These are phyloP conservation scores for Sarotherodon lohbergeri DNA, from an alignment of 2,113 vertebrate genomes.

Conservation along the genomic window DNA sequence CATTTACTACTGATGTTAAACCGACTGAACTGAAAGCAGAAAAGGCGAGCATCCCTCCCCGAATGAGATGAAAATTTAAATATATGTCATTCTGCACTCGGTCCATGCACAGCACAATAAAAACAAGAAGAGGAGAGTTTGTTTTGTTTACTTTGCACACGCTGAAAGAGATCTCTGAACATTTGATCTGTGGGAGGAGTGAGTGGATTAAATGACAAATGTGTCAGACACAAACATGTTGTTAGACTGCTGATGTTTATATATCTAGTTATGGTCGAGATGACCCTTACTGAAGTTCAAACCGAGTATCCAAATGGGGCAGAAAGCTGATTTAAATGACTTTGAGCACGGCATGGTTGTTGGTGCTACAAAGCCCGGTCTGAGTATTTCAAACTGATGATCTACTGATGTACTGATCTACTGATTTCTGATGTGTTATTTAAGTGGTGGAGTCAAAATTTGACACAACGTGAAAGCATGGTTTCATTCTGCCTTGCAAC, in stretches of 20 bases:
- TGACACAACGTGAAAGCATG: neutral
- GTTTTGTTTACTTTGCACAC: neutral
- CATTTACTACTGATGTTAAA: neutral
- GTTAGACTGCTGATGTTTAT: neutral
- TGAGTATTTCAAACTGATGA: neutral
- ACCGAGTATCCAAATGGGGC: neutral
- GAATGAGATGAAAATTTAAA: neutral
- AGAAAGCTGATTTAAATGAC: neutral
- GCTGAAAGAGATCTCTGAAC: neutral
- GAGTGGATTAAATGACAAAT: constrained; percentile 20
- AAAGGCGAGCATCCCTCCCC: neutral
- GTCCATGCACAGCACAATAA: neutral
- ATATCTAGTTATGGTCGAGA: neutral
- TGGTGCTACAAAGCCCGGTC: neutral
- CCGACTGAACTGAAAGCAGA: neutral
- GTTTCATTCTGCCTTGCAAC: neutral
- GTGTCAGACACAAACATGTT: neutral
- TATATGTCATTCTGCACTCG: neutral
- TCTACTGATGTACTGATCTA: neutral
- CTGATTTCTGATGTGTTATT: neutral
- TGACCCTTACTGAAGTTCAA: neutral
- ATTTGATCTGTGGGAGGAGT: neutral
- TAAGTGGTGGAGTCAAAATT: neutral
- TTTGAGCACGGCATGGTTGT: neutral
- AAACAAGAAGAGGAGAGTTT: neutral